Base-by-base conservation (phyloP, 2,888 invertebrate species). In the Tromatobia lineatoria region DNA sequence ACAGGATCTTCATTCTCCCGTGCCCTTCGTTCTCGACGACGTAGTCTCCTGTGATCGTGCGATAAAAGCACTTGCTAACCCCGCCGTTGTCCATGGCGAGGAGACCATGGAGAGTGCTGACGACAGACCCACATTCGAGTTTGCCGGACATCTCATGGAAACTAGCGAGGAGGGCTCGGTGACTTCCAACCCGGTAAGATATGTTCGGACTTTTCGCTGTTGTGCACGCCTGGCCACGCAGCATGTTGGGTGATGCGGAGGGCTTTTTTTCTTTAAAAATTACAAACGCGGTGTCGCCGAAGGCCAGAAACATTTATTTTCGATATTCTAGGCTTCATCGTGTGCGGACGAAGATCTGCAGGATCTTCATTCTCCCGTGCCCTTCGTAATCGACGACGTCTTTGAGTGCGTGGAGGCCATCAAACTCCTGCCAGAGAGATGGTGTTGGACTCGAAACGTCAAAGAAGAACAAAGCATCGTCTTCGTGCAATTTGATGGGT, bases 111-210 rank as follows among this genome's bases (percentile, higher is more conserved):
- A 52, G 10, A 2, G n/a, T 52, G 52, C n/a, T n/a, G 52, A n/a
- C n/a, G n/a, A 1, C 18, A 2, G 18, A 13, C 52, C 3, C 52
- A 52, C 52, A 52, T 52, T 52, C 52, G 52, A 52, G 1, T 52
- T 52, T 52, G 52, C 52, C 52, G 52, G 52, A 1, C 52, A 52
- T 52, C 52, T 52, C 18, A 52, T 52, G 52, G 18, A 52, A 3
- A 52, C 52, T 52, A 52, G 52, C 52, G 52, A 52, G 52, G 52
- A 52, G 7, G 52, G 20, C 52, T 52, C 52, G 52, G 52, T 52
- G 52, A 52, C n/a, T 52, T 52, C 52, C 7, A 7, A 7, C 52
- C 18, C 52, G 52, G 52, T 52, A 52, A n/a, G 52, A 52, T n/a
- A n/a, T 52, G 52, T 52, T 52, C 52, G 52, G 52, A n/a, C 7